These are phyloP conservation scores for Leuciscus waleckii DNA, from an alignment of 2,797 vertebrate species.

Conservation along the genomic window DNA sequence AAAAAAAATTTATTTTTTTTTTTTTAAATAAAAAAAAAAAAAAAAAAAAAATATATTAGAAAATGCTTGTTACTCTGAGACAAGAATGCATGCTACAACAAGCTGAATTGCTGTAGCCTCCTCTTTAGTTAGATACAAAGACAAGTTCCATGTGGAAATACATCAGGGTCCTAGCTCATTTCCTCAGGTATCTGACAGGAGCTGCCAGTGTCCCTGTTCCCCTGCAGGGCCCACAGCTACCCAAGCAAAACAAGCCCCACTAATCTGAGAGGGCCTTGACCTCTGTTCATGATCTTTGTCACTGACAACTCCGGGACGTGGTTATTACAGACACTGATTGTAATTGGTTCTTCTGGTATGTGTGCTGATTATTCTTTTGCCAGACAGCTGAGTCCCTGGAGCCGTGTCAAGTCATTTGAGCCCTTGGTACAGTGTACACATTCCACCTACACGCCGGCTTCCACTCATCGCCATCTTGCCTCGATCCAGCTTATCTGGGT, in stretches of 20 bases:
- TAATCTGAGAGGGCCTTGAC: constrained; percentile 74
- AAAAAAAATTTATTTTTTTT: too few species aligned
- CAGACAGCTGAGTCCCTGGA: constrained; percentile 65
- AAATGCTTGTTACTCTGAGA: not conserved
- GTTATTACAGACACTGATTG: constrained; percentile 81
- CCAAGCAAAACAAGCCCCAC: constrained; percentile 73
- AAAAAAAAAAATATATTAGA: not conserved
- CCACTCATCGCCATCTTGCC: constrained; percentile 3
- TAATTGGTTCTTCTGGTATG: constrained; percentile 75
- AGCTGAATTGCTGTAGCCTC: not conserved
- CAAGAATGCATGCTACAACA: not conserved
- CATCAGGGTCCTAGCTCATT: constrained; percentile 22
- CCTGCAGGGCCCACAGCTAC: constrained; percentile 58
- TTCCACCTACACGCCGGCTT: not conserved
- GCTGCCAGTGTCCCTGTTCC: constrained; percentile 28
- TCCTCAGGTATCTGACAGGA: constrained; percentile 27
- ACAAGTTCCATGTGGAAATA: constrained; percentile 1
- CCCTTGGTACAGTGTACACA: constrained; percentile 38
- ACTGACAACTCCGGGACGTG: constrained; percentile 74
- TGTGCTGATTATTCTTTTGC: constrained; percentile 70
- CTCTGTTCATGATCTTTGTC: constrained; percentile 75
- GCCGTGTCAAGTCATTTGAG: constrained; percentile 48
- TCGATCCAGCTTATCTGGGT: constrained; percentile 4
- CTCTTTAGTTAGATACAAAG: not conserved
- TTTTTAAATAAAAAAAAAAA: not conserved